Evolutionary conservation across 2,797 vertebrate species (phyloP), one percentile per base, ranked within the genome.

Genomic region (Girardinus metallicus): DNA sequence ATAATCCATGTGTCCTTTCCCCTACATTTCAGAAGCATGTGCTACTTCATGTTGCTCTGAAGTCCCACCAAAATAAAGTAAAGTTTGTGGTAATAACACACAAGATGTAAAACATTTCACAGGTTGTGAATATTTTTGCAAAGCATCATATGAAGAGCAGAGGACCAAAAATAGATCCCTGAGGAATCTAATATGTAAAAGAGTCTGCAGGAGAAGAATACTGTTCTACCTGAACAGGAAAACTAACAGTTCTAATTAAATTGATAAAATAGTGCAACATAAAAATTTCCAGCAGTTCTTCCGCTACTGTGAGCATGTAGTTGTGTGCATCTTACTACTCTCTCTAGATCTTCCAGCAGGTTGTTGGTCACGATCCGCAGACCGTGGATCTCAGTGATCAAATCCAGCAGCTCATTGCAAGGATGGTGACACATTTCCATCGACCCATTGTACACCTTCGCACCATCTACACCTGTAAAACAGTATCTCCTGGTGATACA

Each of bases 341-440:
- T 97, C 41, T 97, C 96, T 84, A 99, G 96, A 80, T 96, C 97
- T 49, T 97, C 97, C 5, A 96, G 96, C 73, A 99, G 95, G 89
- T 95, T 97, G 85, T 94, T 94, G 75, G 99, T 98, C 55, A 97
- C 91, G 0, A 96, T 88, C 0, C 96, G 96, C 64, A 99, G 93
- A 39, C 97, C 96, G 0, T 96, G 94, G 78, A 99, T 96, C 88
- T 98, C 97, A 0, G 95, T 93, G 84, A 95, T 94, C 93, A 98
- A 95, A 0, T 89, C 95, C 39, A 96, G 89, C 90, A 99, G 93
- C 36, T 99, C 98, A 36, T 98, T 97, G 2, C 98, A 99, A 0
- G 98, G 97, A 49, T 95, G 97, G 68, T 96, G 97, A 49, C 98
- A 99, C 90, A 93, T 90, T 78, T 93, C 82, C 29, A 83, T 96